Evolutionary conservation across 2,113 vertebrate genomes (phyloP).

Genomic region (Phalacrocorax aristotelis): DNA sequence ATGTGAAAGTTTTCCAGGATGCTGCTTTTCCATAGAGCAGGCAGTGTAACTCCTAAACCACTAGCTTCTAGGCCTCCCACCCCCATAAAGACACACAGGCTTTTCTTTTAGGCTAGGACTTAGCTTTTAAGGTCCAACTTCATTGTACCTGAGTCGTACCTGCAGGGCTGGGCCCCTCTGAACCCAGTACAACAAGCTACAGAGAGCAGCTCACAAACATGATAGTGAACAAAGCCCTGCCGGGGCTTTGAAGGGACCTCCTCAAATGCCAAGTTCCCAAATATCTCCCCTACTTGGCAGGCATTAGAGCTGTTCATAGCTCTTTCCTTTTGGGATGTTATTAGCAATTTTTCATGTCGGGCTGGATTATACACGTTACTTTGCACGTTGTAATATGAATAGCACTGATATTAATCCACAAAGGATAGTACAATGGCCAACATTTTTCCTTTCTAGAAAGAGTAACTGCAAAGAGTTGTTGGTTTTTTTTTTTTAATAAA

Average conservation of each 20-base stretch:
- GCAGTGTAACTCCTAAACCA: not conserved
- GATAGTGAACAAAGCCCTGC: not conserved
- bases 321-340: conserved; percentile 46
- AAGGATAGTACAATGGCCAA: not conserved
- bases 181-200: not conserved
- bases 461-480: not conserved
- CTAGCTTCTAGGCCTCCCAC: not conserved
- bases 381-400: conserved; percentile 43
- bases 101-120: not conserved
- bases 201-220: not conserved
- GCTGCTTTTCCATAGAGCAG: not conserved
- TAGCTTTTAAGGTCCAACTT: not conserved
- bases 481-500: not conserved
- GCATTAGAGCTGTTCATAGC: not conserved
- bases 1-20: not conserved
- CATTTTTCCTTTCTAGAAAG: conserved; percentile 41
- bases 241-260: not conserved
- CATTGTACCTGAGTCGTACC: not conserved
- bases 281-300: not conserved
- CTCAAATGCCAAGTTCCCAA: not conserved
- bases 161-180: not conserved
- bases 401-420: conserved; percentile 42
- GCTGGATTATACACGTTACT: conserved; percentile 27
- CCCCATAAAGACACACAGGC: not conserved
- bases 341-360: conserved; percentile 45